Evolutionary conservation across 2,888 invertebrate genomes (phyloP), one percentile per base, ranked within the genome.

Genomic region (Phymatocera aterrima): DNA sequence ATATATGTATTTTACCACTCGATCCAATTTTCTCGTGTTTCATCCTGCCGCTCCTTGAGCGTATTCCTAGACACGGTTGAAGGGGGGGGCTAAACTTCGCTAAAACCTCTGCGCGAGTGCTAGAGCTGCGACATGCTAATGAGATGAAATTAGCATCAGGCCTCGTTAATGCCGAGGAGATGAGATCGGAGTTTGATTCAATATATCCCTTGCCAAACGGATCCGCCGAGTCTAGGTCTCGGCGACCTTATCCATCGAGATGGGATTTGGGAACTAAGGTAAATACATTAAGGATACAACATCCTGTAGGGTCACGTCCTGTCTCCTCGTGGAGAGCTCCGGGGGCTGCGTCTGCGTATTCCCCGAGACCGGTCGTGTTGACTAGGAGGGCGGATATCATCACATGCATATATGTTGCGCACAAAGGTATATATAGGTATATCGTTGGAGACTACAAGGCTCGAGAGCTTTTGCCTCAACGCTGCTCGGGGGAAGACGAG

Each of bases 261-360:
- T 34, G 68, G 68, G 43, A 46, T 43, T 87, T 88, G 85, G 86
- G 84, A 87, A 87, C 85, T 83, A 88, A 87, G 87, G 88, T 87
- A 89, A 89, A 89, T 88, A 88, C 88, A 89, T 89, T 89, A 88
- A 86, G 88, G 87, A 86, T 87, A 87, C 85, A 86, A 87, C 86
- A 86, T 88, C 85, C 87, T 84, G 86, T 83, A 85, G 86, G 85
- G 88, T 87, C 85, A 84, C 85, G 85, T 86, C 85, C 85, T 84
- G 84, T 85, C 83, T 85, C 82, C 82, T 51, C 48, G 15, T 34
- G 31, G 5, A n/a, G 18, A 31, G 31, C 34, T 31, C 31, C 24
- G 57, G 57, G 51, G 31, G n/a, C 48, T 48, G 72, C 48, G 72
- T 51, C 51, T 51, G 72, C 51, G 24, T 51, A 31, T 72, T n/a